Conservation (phyloP, 1,140 invertebrate species). For the Prorops nasuta region DNA sequence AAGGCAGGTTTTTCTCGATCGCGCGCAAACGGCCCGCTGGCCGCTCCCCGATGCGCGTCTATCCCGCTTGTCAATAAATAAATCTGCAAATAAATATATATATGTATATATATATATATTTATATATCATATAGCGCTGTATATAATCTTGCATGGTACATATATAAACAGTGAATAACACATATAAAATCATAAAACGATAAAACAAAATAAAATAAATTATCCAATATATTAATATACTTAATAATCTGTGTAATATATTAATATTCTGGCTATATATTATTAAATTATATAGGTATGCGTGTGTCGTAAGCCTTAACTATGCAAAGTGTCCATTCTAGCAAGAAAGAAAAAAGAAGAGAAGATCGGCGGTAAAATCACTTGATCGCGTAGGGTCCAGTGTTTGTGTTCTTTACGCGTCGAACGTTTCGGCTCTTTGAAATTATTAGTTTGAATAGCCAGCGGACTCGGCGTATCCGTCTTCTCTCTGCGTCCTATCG, state of each 20-base stretch:
- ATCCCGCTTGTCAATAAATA: slow-evolving; percentile 29
- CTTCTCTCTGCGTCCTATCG: too few species aligned
- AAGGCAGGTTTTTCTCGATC: too few species aligned
- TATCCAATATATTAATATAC: slow-evolving; percentile 54
- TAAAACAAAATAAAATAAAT: slow-evolving; percentile 58
- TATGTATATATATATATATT: slow-evolving; percentile 1
- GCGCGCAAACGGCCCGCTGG: too few species aligned
- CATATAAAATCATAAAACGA: slow-evolving; percentile 58
- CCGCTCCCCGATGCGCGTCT: too few species aligned
- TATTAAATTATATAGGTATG: slow-evolving; percentile 36
- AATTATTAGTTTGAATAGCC: too few species aligned
- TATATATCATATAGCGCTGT: slow-evolving; percentile 22
- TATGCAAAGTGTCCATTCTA: slow-evolving; percentile 54
- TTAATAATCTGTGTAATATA: slow-evolving; percentile 52
- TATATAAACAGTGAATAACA: slow-evolving; percentile 53
- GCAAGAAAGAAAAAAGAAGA: slow-evolving; percentile 27
- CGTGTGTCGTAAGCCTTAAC: slow-evolving; percentile 42
- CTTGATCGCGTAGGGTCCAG: too few species aligned
- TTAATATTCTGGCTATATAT: slow-evolving; percentile 47
- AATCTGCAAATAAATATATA: neutral
- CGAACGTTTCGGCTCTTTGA: slow-evolving; percentile 49
- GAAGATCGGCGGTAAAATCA: slow-evolving; percentile 48
- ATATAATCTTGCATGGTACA: slow-evolving; percentile 12
- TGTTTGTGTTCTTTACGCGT: too few species aligned
- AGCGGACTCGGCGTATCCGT: slow-evolving; percentile 37